These are phyloP conservation scores for Tineola bisselliella DNA, from an alignment of 2,888 invertebrate genomes.

Conservation along the genomic window DNA sequence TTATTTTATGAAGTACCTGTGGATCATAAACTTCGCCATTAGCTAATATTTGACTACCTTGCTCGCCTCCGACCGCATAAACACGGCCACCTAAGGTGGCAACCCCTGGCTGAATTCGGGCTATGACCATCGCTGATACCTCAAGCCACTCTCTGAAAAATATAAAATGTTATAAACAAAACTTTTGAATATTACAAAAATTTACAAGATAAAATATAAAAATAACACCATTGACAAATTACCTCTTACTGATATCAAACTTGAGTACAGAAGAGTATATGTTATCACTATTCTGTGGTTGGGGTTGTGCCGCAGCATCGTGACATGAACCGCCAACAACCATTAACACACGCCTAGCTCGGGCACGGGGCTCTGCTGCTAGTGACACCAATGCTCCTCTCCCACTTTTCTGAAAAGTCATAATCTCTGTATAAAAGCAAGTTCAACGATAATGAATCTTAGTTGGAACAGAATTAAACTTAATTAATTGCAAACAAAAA, in stretches of 20 bases:
- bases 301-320: slow-evolving; percentile 77
- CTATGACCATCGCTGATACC: slow-evolving; percentile 82
- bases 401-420: slow-evolving; percentile 65
- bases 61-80: slow-evolving; percentile 92
- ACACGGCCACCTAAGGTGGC: slow-evolving; percentile 85
- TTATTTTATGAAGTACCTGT: slow-evolving; percentile 44
- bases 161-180: background rate
- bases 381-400: slow-evolving; percentile 81
- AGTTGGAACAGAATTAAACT: no score
- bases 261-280: slow-evolving; percentile 85
- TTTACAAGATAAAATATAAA: no score
- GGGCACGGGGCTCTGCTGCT: slow-evolving; percentile 80
- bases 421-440: no score
- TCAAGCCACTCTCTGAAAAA: slow-evolving; percentile 79
- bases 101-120: slow-evolving; percentile 88
- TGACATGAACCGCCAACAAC: slow-evolving; percentile 90
- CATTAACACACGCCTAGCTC: slow-evolving; percentile 87
- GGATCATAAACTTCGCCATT: slow-evolving; percentile 88
- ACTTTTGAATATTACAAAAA: no score
- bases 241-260: slow-evolving; percentile 81
- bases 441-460: no score
- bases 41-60: slow-evolving; percentile 87
- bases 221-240: slow-evolving; percentile 15
- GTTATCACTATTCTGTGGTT: slow-evolving; percentile 82
- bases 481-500: no score